Evolutionary conservation across 1,140 invertebrate species (phyloP), one percentile per base, ranked within the genome.

Genomic region (Oryctes rhinoceros): DNA sequence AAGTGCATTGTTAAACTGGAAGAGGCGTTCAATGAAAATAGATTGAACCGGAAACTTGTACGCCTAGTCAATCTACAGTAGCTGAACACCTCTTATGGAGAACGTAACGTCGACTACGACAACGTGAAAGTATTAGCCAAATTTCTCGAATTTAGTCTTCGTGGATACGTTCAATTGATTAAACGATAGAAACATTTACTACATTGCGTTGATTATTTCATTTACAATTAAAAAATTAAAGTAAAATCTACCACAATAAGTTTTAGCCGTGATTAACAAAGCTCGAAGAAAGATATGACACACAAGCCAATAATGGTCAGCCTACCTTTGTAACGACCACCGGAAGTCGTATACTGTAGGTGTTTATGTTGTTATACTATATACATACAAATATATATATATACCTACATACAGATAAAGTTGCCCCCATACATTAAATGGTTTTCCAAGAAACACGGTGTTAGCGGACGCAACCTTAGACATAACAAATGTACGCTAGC

Each of bases 291-390:
- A 71, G 35, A 71, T 71, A 71, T 71, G 65, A 71, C 65, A 35
- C 65, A 71, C 65, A 71, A 15, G 1, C 20, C 65, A 71, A 35
- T 35, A 35, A 71, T 71, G 35, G 35, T 37, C 65, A 71, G 65
- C 7, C 65, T 35, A 71, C 65, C 65, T 71, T 71, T 35, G 24
- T 24, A 71, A 37, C 65, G 24, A 24, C 65, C 65, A 71, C 24
- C 65, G 65, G 65, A 71, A 71, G 65, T 71, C 65, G 15, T 71
- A 71, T 71, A 71, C 20, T 24, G 65, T 71, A 71, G 65, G 65
- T 71, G 65, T 71, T 71, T 71, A 71, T 71, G 24, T 71, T 71
- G 65, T 67, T 30, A 67, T 10, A 67, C 24, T 30, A 30, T 30
- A 30, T 30, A 30, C 2, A 30, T 30, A 30, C 2, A 30, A 30